Base-by-base conservation (phyloP, 1,140 invertebrate genomes). In the Drosophila suzukii region DNA sequence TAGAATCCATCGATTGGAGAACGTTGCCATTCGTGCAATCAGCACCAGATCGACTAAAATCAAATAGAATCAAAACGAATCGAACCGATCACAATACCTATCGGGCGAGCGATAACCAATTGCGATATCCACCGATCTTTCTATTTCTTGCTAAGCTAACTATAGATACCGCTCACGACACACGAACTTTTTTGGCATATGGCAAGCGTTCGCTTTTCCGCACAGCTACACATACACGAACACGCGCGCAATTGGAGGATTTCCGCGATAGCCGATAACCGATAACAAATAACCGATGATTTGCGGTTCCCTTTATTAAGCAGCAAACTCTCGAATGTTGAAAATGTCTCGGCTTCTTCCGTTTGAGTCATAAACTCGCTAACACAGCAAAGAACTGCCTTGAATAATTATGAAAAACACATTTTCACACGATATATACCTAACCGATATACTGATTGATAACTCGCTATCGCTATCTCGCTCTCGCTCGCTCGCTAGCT, bases 401-500 rank as follows among this genome's bases (percentile, higher is more conserved):
- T 72, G 32, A 59, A 57, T 13, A 50, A 11, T 41, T 32, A 43
- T 27, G 49, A 72, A 38, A 13, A 39, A 32, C 24, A 72, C 53
- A 55, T 58, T 34, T 49, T 32, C 63, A 67, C 32, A 70, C 41
- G 6, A 58, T 68, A 67, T 54, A 67, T 36, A 54, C 36, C 24
- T 65, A 65, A 71, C 34, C 34, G 44, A 71, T 57, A 17, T 73
- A 59, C 58, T 76, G 71, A 76, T 61, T 70, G 63, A 60, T 80
- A 54, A 53, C 27, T 58, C 47, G 59, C 76, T 73, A 59, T 71
- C 62, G 83, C 83, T 86, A 56, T 74, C 76, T 88, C 75, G 78
- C 78, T 86, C 78, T 76, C 65, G 80, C 83, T 78, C 77, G 74
- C 75, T 74, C 70, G 81, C 85, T 90, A 71, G 76, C 76, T 88